phyloP scores from a whole-genome alignment of 2,113 vertebrate genomes.

The Tricholaema leucomelas region DNA sequence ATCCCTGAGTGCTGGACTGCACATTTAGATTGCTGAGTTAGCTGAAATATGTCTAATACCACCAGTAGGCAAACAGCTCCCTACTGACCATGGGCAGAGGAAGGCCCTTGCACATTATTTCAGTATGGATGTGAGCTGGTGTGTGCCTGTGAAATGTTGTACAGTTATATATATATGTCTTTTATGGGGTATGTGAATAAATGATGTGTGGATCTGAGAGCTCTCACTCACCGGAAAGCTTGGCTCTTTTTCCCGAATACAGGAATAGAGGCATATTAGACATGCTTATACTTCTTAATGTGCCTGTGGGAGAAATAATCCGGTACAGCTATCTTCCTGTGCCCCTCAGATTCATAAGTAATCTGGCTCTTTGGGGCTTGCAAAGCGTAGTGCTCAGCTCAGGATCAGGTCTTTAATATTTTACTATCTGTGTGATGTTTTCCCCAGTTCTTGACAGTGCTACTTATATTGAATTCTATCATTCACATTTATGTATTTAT shows the following conservation, averaged over 20 bases:
- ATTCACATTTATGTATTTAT: background rate
- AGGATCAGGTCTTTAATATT: conserved; percentile 2
- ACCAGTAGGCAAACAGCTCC: conserved; percentile 17
- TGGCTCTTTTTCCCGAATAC: background rate
- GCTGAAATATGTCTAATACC: conserved; percentile 25
- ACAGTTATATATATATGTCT: background rate
- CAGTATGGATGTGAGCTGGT: conserved; percentile 11
- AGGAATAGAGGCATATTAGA: background rate
- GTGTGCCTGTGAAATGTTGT: background rate
- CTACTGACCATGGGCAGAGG: background rate
- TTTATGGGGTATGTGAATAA: conserved; percentile 21
- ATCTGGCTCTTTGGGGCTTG: background rate
- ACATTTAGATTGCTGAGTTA: conserved; percentile 51
- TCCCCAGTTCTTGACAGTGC: background rate
- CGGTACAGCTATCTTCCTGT: background rate
- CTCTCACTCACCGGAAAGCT: conserved; percentile 18
- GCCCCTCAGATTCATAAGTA: conserved; percentile 16
- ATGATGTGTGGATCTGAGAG: conserved; percentile 29
- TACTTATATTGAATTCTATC: background rate
- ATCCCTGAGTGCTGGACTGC: conserved; percentile 41
- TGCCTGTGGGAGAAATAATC: conserved; percentile 51
- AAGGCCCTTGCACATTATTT: background rate
- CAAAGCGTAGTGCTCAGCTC: conserved; percentile 1
- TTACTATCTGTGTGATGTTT: background rate
- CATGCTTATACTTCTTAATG: conserved; percentile 47